A percentile compares a stretch with the other conserved stretches of the same genome.
Conservation (phyloP, 37 sponge, comb jelly and placozoan species). For the Tethya wilhelma region DNA sequence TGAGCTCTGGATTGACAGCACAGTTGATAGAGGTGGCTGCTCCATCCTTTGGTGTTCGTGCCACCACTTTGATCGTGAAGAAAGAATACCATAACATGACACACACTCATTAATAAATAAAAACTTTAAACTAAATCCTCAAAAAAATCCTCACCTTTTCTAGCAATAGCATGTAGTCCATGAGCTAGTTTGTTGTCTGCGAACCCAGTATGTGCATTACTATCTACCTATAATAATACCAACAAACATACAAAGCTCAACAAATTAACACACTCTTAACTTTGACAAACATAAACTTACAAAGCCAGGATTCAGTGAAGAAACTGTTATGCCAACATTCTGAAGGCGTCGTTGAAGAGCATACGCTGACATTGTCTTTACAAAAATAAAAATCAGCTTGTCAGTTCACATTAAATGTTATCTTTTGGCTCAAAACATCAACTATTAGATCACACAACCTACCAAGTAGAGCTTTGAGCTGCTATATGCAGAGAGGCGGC, state of each 20-base stretch:
- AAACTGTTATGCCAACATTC: constrained; percentile 55
- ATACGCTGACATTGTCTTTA: constrained; percentile 62
- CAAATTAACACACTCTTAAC: neutral
- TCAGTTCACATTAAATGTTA: too few relatives aligned
- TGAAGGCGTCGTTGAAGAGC: constrained; percentile 55
- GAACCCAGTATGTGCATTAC: too few relatives aligned
- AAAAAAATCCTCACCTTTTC: too few relatives aligned
- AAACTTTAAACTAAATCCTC: too few relatives aligned
- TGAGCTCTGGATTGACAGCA: constrained; percentile 77
- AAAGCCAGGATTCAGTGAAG: constrained; percentile 60
- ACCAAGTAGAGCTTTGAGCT: constrained; percentile 82
- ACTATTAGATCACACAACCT: neutral
- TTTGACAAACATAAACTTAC: constrained; percentile 11
- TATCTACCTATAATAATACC: too few relatives aligned
- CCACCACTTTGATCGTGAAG: constrained; percentile 4
- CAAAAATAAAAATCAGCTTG: too few relatives aligned
- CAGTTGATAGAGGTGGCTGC: constrained; percentile 72
- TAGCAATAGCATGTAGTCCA: too few relatives aligned
- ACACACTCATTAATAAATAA: neutral
- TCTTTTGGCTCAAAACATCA: too few relatives aligned
- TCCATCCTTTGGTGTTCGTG: constrained; percentile 40
- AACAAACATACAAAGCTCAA: neutral
- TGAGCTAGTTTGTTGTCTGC: too few relatives aligned
- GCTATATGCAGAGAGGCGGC: constrained; percentile 42
- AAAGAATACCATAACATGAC: too few relatives aligned